Conservation (phyloP, 2,113 vertebrate genomes). For the Peucedramus taeniatus region DNA sequence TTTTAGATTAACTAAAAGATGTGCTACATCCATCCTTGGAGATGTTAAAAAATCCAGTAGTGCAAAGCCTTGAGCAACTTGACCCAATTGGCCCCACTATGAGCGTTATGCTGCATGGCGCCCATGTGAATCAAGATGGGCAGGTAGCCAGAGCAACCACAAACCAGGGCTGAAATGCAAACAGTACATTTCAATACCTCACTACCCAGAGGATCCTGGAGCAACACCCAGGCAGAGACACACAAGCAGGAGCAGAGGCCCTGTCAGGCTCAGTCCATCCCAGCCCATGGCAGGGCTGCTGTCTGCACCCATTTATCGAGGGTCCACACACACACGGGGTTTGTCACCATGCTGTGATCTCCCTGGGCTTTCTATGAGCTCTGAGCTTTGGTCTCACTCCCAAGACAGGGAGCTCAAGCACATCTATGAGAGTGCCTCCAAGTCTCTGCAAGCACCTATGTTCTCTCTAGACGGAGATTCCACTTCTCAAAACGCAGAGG, state of each 20-base stretch:
- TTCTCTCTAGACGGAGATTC: not conserved
- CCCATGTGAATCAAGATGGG: accelerated
- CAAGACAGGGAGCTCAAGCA: not conserved
- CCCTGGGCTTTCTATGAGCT: no score
- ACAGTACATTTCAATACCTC: not conserved
- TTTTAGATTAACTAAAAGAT: no score
- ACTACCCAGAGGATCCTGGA: not conserved
- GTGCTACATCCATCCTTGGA: not conserved
- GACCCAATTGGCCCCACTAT: accelerated
- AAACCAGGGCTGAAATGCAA: not conserved
- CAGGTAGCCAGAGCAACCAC: not conserved
- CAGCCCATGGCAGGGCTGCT: accelerated
- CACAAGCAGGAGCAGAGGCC: no score
- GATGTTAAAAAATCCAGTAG: not conserved
- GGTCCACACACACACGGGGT: accelerated
- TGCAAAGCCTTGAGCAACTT: not conserved
- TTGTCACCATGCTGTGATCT: not conserved
- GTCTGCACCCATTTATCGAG: accelerated
- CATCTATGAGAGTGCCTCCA: not conserved
- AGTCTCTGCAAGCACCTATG: not conserved
- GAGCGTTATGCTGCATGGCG: accelerated
- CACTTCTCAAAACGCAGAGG: not conserved
- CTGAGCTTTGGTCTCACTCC: not conserved
- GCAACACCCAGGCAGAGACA: not conserved
- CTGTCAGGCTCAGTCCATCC: not conserved